Percentiles rank a stretch among this genome's conserved stretches.
Conservation (phyloP, 2,797 vertebrate species). For the Tauraco hartlaubi region DNA sequence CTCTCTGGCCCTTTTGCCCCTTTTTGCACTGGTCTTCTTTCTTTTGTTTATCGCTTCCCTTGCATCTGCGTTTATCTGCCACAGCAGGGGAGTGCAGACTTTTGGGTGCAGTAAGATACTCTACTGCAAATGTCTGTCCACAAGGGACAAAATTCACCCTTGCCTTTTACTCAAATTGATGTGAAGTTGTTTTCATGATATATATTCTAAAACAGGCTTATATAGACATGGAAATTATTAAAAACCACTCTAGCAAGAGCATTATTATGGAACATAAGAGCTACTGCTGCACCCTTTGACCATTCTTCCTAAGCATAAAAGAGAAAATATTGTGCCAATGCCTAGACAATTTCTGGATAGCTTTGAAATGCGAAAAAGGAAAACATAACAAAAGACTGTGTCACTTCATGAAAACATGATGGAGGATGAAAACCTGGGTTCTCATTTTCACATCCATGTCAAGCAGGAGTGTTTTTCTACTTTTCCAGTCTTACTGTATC, state of each 20-base stretch:
- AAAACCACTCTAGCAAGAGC: not conserved
- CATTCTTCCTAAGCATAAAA: not conserved
- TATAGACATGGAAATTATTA: not conserved
- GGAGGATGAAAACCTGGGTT: not conserved
- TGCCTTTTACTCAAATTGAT: not conserved
- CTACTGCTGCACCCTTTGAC: not conserved
- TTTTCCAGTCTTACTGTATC: not conserved
- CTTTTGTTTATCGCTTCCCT: not conserved
- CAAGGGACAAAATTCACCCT: not conserved
- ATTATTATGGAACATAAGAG: not conserved
- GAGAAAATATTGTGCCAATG: not conserved
- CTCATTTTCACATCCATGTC: not conserved
- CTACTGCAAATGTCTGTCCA: not conserved
- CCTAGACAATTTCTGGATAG: not conserved
- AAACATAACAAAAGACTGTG: not conserved
- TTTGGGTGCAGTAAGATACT: not conserved
- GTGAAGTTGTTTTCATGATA: not conserved
- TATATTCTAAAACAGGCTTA: not conserved
- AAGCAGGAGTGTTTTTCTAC: not conserved
- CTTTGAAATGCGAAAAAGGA: not conserved
- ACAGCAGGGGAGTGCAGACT: not conserved
- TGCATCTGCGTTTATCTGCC: not conserved
- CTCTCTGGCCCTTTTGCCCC: not conserved
- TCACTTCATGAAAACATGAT: not conserved
- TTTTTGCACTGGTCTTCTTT: not conserved